Evolutionary conservation across 2,888 invertebrate species (phyloP).

Genomic region (Diplolepis rosae): DNA sequence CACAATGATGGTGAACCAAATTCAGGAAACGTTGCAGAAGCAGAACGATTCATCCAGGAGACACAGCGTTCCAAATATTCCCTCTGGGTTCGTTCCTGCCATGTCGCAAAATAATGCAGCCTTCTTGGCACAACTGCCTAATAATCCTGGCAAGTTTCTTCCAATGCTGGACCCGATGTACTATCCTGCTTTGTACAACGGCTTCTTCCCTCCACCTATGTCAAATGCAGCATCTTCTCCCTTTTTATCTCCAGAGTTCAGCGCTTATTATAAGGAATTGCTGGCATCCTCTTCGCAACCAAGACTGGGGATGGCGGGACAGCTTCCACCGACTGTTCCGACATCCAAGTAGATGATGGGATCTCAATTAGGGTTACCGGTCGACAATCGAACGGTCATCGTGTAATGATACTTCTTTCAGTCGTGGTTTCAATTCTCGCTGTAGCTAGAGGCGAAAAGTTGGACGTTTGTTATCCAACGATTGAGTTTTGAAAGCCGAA

Average conservation of each 20-base stretch:
- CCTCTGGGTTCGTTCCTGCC: slow-evolving; percentile 62
- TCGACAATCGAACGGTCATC: slow-evolving; percentile 35
- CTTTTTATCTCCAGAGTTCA: slow-evolving; percentile 73
- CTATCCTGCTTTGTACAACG: slow-evolving; percentile 74
- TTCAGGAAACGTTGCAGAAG: slow-evolving; percentile 46
- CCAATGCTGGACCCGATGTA: slow-evolving; percentile 74
- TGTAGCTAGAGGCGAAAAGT: not conserved
- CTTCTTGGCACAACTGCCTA: slow-evolving; percentile 68
- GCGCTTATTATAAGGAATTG: slow-evolving; percentile 76
- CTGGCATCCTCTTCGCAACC: slow-evolving; percentile 73
- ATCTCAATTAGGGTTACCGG: slow-evolving; percentile 24
- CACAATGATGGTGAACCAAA: slow-evolving; percentile 48
- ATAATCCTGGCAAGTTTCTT: slow-evolving; percentile 70
- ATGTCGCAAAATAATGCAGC: slow-evolving; percentile 62
- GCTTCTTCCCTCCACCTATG: slow-evolving; percentile 71
- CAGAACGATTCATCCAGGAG: slow-evolving; percentile 52
- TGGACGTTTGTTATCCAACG: not conserved
- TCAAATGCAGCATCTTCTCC: slow-evolving; percentile 66
- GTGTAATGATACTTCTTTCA: not conserved
- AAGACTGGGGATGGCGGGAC: slow-evolving; percentile 70
- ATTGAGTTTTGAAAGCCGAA: slow-evolving; percentile 14
- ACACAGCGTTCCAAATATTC: slow-evolving; percentile 63
- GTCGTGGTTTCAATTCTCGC: not conserved
- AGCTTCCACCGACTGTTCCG: slow-evolving; percentile 63
- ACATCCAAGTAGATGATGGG: slow-evolving; percentile 70